Evolutionary conservation across 2,113 vertebrate species (phyloP).

Genomic region (Cheirogaleus medius): DNA sequence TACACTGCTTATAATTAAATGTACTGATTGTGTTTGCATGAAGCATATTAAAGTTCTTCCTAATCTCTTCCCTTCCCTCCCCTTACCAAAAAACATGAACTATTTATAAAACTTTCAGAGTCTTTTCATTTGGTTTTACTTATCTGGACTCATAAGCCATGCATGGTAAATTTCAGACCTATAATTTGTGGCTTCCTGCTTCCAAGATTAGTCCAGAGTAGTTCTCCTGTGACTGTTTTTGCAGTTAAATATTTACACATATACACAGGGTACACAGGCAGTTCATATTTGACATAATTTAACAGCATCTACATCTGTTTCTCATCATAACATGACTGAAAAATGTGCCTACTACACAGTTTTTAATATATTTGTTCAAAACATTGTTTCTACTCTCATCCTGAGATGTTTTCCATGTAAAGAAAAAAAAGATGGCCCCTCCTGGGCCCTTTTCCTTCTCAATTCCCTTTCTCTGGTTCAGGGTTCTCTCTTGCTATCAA

Average conservation of each 20-base stretch:
- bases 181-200: conserved; percentile 86
- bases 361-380: conserved; percentile 79
- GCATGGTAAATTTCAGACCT: conserved; percentile 79
- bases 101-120: conserved; percentile 76
- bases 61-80: conserved; percentile 65
- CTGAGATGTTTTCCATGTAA: conserved; percentile 77
- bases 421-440: conserved; percentile 76
- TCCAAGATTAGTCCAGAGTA: conserved; percentile 73
- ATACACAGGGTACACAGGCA: conserved; percentile 43
- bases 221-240: conserved; percentile 76
- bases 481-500: conserved; percentile 31
- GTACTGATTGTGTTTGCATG: conserved; percentile 60
- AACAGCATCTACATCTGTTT: conserved; percentile 82
- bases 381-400: conserved; percentile 66
- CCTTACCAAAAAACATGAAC: conserved; percentile 22
- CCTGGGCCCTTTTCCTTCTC: conserved; percentile 31
- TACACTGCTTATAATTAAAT: conserved; percentile 67
- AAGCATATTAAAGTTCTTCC: conserved; percentile 64
- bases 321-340: conserved; percentile 77
- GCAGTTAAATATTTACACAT: conserved; percentile 83
- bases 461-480: conserved; percentile 60
- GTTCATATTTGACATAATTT: conserved; percentile 81
- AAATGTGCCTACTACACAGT: conserved; percentile 82
- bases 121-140: conserved; percentile 82
- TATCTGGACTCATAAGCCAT: conserved; percentile 74